Conservation (phyloP, 2,888 invertebrate species). For the Cheilosia pagana region DNA sequence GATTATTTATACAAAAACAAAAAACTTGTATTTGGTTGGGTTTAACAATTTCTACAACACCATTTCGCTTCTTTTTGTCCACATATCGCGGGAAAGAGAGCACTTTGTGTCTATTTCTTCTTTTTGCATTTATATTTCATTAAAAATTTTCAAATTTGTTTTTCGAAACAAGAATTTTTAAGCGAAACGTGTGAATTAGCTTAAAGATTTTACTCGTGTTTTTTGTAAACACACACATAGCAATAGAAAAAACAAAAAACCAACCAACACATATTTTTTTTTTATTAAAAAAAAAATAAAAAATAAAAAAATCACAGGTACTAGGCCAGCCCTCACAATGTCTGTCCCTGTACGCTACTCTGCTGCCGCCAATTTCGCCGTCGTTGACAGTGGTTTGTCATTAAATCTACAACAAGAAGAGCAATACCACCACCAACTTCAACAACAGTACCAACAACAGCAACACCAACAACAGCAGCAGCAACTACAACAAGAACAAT, state of each 20-base stretch:
- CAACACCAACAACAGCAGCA: slow-evolving; percentile 72
- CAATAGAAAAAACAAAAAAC: slow-evolving; percentile 58
- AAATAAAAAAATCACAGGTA: slow-evolving; percentile 79
- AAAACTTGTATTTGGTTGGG: slow-evolving; percentile 64
- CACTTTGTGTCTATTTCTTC: slow-evolving; percentile 2
- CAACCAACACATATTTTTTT: slow-evolving; percentile 63
- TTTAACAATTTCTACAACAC: slow-evolving; percentile 54
- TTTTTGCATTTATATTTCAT: slow-evolving; percentile 23
- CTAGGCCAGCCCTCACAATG: slow-evolving; percentile 84
- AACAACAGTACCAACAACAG: slow-evolving; percentile 77
- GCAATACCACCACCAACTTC: slow-evolving; percentile 81
- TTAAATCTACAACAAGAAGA: slow-evolving; percentile 82
- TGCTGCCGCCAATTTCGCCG: slow-evolving; percentile 83
- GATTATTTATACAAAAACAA: slow-evolving; percentile 78
- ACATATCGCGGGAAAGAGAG: background rate
- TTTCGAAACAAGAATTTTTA: slow-evolving; percentile 37
- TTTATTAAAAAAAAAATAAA: slow-evolving; percentile 46
- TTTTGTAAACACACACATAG: slow-evolving; percentile 12
- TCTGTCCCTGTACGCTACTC: slow-evolving; percentile 84
- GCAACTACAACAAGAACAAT: slow-evolving; percentile 67
- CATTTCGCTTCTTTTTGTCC: slow-evolving; percentile 38
- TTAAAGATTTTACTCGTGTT: slow-evolving; percentile 53
- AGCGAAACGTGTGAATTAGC: slow-evolving; percentile 42
- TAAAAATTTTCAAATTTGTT: slow-evolving; percentile 15
- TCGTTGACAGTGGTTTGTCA: slow-evolving; percentile 83